These are phyloP conservation scores for Botrylloides violaceus DNA, from an alignment of 23 tunicate species.

Conservation along the genomic window DNA sequence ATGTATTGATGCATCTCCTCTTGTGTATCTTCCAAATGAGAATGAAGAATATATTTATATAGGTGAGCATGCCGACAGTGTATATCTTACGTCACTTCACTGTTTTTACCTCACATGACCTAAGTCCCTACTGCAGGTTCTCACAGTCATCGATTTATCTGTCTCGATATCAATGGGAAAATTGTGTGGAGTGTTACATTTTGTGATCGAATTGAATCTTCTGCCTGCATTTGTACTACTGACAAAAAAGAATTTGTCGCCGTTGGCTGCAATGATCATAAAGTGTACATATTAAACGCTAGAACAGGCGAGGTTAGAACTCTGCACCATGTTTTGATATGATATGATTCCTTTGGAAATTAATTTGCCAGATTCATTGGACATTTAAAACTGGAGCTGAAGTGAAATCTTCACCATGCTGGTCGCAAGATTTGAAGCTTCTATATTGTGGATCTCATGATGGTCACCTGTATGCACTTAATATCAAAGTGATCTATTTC, in stretches of 20 bases:
- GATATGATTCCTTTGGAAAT: not conserved
- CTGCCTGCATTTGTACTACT: conserved; percentile 38
- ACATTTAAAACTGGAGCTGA: conserved; percentile 66
- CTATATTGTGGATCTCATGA: conserved; percentile 73
- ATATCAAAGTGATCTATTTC: conserved; percentile 25
- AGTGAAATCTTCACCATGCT: conserved; percentile 82
- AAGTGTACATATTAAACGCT: conserved; percentile 30
- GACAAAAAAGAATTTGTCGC: conserved; percentile 31
- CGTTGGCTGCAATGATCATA: conserved; percentile 79
- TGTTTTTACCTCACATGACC: too few relatives aligned
- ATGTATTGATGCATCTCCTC: conserved; percentile 88
- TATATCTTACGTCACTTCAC: not conserved
- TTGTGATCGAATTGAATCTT: conserved; percentile 74
- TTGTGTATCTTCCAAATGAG: conserved; percentile 14
- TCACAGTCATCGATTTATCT: conserved; percentile 40
- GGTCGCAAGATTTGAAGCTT: conserved; percentile 13
- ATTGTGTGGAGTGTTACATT: conserved; percentile 36
- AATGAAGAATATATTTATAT: not conserved
- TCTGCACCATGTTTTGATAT: not conserved
- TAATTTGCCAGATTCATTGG: conserved; percentile 55
- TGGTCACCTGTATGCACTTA: conserved; percentile 61
- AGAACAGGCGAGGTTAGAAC: conserved; percentile 35
- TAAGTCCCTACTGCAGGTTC: conserved; percentile 44
- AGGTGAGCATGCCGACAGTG: not conserved
- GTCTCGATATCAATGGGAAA: conserved; percentile 27